These are phyloP conservation scores for Camponotus pennsylvanicus DNA, from an alignment of 1,140 invertebrate species.

Conservation along the genomic window DNA sequence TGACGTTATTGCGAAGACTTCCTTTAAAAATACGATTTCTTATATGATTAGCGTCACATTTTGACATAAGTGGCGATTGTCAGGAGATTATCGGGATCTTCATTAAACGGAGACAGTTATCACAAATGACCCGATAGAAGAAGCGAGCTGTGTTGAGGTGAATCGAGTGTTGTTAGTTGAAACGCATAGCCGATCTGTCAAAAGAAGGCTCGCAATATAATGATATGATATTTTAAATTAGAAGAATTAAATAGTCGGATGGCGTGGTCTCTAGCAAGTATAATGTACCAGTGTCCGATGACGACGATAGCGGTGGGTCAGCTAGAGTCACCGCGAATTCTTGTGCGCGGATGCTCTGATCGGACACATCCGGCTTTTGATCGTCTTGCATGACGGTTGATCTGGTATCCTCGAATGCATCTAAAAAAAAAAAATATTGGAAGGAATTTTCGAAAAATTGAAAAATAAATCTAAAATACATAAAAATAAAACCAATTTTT, in stretches of 20 bases:
- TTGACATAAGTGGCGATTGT: not conserved
- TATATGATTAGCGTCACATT: not conserved
- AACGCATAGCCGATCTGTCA: not conserved
- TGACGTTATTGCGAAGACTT: not conserved
- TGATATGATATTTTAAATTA: constrained; percentile 62
- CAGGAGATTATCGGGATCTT: not conserved
- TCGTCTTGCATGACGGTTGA: constrained; percentile 29
- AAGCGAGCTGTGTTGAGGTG: not conserved
- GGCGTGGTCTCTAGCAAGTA: constrained; percentile 62
- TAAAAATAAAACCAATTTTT: not conserved
- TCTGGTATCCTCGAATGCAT: not conserved
- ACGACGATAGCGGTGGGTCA: constrained; percentile 72
- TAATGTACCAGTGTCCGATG: constrained; percentile 73
- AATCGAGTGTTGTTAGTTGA: constrained; percentile 29
- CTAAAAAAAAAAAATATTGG: constrained; percentile 56
- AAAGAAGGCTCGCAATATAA: constrained; percentile 50
- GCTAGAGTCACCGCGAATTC: constrained; percentile 81
- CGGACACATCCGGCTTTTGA: constrained; percentile 71
- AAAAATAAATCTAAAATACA: not conserved
- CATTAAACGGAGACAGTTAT: constrained; percentile 20
- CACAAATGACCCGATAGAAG: not conserved
- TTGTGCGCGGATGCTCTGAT: constrained; percentile 82
- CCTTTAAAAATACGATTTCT: not conserved
- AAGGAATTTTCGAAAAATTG: not conserved
- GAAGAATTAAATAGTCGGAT: constrained; percentile 66